Percentiles rank a stretch among this genome's conserved stretches.
phyloP scores from a whole-genome alignment of 2,888 invertebrate genomes.

The Perdita meconis region DNA sequence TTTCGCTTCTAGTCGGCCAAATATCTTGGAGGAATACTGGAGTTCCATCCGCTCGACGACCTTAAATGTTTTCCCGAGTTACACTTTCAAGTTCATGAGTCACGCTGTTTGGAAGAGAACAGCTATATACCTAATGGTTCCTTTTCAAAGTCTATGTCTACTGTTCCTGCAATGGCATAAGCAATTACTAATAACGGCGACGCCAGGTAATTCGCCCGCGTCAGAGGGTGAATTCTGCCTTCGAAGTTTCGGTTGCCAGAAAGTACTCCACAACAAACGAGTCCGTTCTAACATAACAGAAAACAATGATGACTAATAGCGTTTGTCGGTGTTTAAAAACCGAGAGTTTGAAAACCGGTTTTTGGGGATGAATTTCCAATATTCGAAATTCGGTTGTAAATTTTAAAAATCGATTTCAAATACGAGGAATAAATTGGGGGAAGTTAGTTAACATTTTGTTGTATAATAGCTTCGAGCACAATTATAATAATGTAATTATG shows the following conservation, averaged over 20 bases:
- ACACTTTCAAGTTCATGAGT: background rate
- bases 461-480: no score
- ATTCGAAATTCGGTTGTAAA: no score
- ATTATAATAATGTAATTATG: no score
- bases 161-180: slow-evolving; percentile 97
- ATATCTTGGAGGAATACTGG: slow-evolving; percentile 95
- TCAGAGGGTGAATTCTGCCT: slow-evolving; percentile 98
- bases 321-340: no score
- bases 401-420: no score
- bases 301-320: background rate
- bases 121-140: slow-evolving; percentile 90
- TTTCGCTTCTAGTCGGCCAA: slow-evolving; percentile 97
- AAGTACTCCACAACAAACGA: slow-evolving; percentile 97
- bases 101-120: background rate
- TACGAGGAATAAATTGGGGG: no score
- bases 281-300: slow-evolving; percentile 88
- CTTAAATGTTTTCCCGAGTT: slow-evolving; percentile 57
- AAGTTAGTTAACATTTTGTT: no score
- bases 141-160: slow-evolving; percentile 96
- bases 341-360: no score
- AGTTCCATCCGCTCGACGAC: slow-evolving; percentile 87
- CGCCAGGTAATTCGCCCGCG: slow-evolving; percentile 98
- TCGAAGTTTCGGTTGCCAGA: slow-evolving; percentile 99
- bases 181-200: slow-evolving; percentile 99
- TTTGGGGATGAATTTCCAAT: no score